Evolutionary conservation across 2,888 invertebrate genomes (phyloP).

Genomic region (Agrotis puta): DNA sequence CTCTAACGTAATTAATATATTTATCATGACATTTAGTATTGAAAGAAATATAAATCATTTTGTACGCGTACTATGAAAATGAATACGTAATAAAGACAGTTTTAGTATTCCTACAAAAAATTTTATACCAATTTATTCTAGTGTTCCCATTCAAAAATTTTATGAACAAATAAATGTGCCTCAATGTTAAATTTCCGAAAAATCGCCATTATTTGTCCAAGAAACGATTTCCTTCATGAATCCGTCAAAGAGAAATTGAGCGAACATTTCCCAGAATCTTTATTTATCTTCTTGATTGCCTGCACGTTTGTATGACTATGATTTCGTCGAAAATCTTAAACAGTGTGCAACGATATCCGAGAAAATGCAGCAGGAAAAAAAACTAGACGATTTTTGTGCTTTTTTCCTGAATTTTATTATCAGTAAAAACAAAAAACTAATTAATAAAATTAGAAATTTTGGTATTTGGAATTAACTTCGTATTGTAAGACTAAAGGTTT

Average conservation of each 20-base stretch:
- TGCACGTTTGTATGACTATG: conserved; percentile 8
- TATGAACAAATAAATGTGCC: not conserved
- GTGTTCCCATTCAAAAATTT: conserved; percentile 4
- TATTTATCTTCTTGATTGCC: conserved; percentile 26
- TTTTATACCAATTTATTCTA: too few species aligned
- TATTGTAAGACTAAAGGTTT: too few species aligned
- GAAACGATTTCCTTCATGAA: conserved; percentile 18
- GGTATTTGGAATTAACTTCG: too few species aligned
- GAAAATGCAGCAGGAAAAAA: not conserved
- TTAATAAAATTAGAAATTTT: not conserved
- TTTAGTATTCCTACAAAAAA: not conserved
- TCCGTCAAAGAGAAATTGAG: conserved; percentile 48
- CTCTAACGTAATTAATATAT: too few species aligned
- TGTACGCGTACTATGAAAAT: too few species aligned
- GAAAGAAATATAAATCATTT: not conserved
- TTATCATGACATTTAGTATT: too few species aligned
- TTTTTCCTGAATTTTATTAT: not conserved
- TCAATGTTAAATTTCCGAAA: conserved; percentile 8
- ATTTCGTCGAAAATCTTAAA: conserved; percentile 37
- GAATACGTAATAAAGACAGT: not conserved
- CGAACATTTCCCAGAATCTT: conserved; percentile 29
- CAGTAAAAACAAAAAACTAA: not conserved
- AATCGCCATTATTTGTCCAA: conserved; percentile 1
- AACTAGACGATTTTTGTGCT: fast-evolving
- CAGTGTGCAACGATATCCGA: conserved; percentile 7